phyloP scores from a whole-genome alignment of 2,797 vertebrate species.

The Notolepis coatsorum region DNA sequence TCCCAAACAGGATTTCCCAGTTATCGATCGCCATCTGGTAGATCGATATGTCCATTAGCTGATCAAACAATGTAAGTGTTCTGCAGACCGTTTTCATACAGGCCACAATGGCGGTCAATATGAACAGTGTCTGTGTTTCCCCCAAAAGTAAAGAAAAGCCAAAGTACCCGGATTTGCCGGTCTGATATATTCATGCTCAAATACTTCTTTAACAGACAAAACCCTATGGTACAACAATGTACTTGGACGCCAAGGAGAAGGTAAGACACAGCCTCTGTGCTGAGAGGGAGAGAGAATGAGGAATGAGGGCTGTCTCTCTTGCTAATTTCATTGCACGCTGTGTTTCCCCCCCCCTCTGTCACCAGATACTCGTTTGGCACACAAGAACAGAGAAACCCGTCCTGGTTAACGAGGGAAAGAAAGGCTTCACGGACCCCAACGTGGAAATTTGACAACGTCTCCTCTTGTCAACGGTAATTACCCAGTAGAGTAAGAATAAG shows the following conservation, averaged over 20 bases:
- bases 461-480: slow-evolving; percentile 57
- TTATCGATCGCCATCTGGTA: too few relatives aligned
- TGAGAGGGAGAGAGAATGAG: slow-evolving; percentile 27
- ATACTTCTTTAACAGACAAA: slow-evolving; percentile 45
- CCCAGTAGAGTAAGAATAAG: not conserved
- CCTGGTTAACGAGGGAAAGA: slow-evolving; percentile 97
- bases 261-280: slow-evolving; percentile 28
- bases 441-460: slow-evolving; percentile 91
- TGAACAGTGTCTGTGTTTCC: too few relatives aligned
- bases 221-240: slow-evolving; percentile 14
- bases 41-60: too few relatives aligned
- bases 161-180: too few relatives aligned
- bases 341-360: slow-evolving; percentile 41
- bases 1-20: too few relatives aligned
- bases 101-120: too few relatives aligned
- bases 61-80: too few relatives aligned
- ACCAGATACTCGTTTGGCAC: slow-evolving; percentile 98
- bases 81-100: too few relatives aligned
- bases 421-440: slow-evolving; percentile 96
- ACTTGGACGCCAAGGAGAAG: slow-evolving; percentile 47
- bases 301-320: slow-evolving; percentile 34
- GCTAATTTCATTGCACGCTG: slow-evolving; percentile 32
- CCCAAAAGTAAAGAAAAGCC: too few relatives aligned
- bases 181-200: slow-evolving; percentile 56
- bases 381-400: slow-evolving; percentile 98